Evolutionary conservation across 2,797 vertebrate genomes (phyloP).

Genomic region (Sphenopsis melanotis): DNA sequence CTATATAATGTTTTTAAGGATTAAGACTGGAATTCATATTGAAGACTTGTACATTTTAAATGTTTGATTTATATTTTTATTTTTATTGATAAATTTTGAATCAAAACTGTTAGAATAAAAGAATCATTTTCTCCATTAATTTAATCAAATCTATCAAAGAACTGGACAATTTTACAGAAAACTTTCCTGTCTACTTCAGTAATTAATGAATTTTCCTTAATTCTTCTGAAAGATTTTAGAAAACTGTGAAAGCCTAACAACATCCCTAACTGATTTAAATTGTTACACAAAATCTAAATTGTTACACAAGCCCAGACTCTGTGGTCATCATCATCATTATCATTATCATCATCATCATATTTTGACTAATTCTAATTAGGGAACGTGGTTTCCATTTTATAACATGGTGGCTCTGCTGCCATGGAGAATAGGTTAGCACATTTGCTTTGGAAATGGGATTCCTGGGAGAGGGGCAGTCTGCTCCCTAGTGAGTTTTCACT

Average conservation of each 20-base stretch:
- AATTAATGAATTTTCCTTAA: neutral
- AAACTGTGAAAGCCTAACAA: neutral
- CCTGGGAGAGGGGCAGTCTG: neutral
- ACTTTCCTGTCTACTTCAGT: neutral
- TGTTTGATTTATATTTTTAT: neutral
- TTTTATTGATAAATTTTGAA: neutral
- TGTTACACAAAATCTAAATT: neutral
- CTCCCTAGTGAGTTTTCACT: neutral
- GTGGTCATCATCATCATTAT: fast-evolving
- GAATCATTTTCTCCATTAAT: neutral
- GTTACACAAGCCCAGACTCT: neutral
- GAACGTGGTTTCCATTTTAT: neutral
- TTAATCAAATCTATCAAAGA: neutral
- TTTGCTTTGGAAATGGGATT: neutral
- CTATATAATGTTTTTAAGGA: neutral
- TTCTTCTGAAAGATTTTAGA: neutral
- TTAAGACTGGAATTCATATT: neutral
- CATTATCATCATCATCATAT: neutral
- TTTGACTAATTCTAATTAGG: neutral
- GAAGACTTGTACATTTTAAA: neutral
- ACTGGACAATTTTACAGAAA: neutral
- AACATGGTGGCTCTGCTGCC: neutral
- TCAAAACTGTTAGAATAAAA: neutral
- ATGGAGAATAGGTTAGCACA: fast-evolving
- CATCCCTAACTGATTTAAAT: neutral